Evolutionary conservation across 2,888 invertebrate species (phyloP), one percentile per base, ranked within the genome.

Genomic region (Lucinisca nassula): DNA sequence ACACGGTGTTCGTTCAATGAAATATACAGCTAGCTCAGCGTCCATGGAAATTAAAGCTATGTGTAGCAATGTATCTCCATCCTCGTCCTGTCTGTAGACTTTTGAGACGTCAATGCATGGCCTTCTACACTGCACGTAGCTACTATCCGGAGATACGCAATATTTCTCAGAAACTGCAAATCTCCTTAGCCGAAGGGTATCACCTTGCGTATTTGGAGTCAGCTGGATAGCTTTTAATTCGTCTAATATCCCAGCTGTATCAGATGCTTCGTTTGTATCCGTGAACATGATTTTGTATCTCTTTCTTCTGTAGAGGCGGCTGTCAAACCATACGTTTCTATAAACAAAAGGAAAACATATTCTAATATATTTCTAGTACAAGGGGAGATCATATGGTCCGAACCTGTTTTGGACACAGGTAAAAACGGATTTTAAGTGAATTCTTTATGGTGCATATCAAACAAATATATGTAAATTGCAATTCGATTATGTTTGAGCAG

Each of bases 31-130:
- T 3, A 72, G n/a, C 4, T 30, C 27, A 8, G 45, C 14, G 4
- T 76, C 70, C n/a, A 24, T 21, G 40, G n/a, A 27, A 0, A 89
- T 87, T 45, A 89, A 84, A n/a, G 84, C 87, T 0, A 70, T 30
- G 35, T 89, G 89, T 14, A 89, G 49, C 30, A 70, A 24, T 14
- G 82, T 85, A 40, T 89, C 89, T 0, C 89, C 89, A 58, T 89
- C 89, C 0, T n/a, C 17, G 49, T 89, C 89, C 24, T 80, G 40
- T 24, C 45, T 8, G n/a, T 74, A 74, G 3, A 49, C 30, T 40
- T 38, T 45, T 3, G 2, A 24, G 3, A 74, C 45, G 30, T 74
- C 74, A 40, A 74, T 35, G 21, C 67, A 67, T 35, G 67, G 67
- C 21, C 67, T 32, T 35, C 67, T 32, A 35, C 67, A 67, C n/a